A percentile compares a stretch with the other conserved stretches of the same genome.
These are phyloP conservation scores for Eupithecia vulgata DNA, from an alignment of 2,888 invertebrate genomes.

Conservation along the genomic window DNA sequence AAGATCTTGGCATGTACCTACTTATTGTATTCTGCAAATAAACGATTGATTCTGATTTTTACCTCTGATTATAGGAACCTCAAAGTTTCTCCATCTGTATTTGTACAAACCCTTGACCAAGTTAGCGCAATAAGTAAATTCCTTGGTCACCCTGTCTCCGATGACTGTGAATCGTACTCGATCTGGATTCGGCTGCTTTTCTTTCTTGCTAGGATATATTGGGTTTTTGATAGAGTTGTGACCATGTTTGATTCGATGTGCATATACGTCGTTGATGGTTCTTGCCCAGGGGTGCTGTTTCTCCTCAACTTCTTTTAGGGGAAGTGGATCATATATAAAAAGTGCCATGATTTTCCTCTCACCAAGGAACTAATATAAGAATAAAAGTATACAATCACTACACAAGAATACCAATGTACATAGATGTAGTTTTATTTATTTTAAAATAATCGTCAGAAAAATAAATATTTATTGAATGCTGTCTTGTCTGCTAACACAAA, in stretches of 20 bases:
- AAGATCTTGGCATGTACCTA: too few relatives aligned
- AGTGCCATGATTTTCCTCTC: background rate
- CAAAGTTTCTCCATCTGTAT: slow-evolving; percentile 63
- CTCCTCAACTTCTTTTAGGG: background rate
- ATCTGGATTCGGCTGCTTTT: slow-evolving; percentile 43
- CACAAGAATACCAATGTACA: background rate
- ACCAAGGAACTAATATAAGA: background rate
- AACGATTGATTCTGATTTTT: too few relatives aligned
- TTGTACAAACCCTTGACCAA: slow-evolving; percentile 66
- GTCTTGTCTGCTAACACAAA: background rate
- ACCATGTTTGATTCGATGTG: slow-evolving; percentile 57
- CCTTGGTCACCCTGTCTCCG: slow-evolving; percentile 67
- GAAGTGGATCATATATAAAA: background rate
- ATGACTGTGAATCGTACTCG: slow-evolving; percentile 64
- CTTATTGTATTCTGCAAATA: too few relatives aligned
- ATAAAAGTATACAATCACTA: background rate
- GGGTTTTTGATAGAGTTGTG: slow-evolving; percentile 74
- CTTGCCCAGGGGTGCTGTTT: slow-evolving; percentile 68
- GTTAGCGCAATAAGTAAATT: slow-evolving; percentile 68
- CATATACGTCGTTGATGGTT: slow-evolving; percentile 58
- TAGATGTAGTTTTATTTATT: slow-evolving; percentile 1
- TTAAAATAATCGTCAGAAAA: background rate
- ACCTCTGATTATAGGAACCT: slow-evolving; percentile 45
- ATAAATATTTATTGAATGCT: background rate
- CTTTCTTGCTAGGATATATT: slow-evolving; percentile 56